A percentile compares a stretch with the other conserved stretches of the same genome.
These are phyloP conservation scores for Phoxinus dragarum DNA, from an alignment of 2,797 vertebrate species.

Conservation along the genomic window DNA sequence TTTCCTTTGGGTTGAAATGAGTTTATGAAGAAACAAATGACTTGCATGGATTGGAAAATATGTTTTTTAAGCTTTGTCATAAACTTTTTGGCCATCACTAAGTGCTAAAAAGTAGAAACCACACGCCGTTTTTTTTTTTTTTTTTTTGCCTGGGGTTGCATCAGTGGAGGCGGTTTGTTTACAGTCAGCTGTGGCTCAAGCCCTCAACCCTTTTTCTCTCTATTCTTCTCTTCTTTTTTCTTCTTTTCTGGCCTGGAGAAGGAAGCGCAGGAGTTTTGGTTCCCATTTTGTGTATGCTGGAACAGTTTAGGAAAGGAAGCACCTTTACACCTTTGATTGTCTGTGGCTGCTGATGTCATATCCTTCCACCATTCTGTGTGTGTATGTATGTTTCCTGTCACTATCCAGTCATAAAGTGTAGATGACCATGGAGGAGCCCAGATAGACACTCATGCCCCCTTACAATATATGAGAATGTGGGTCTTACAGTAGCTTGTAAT, in stretches of 20 bases:
- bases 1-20: not conserved
- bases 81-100: not conserved
- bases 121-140: conserved; percentile 16
- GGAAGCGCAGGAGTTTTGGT: conserved; percentile 90
- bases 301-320: conserved; percentile 95
- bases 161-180: conserved; percentile 68
- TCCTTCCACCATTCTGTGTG: conserved; percentile 83
- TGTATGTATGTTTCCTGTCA: conserved; percentile 88
- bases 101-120: conserved; percentile 20
- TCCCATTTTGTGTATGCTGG: conserved; percentile 86
- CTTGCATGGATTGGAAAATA: conserved; percentile 12
- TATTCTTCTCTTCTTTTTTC: conserved; percentile 63
- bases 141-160: conserved; percentile 61
- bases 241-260: conserved; percentile 80
- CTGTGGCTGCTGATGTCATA: conserved; percentile 89
- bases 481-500: conserved; percentile 33
- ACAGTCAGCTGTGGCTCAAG: conserved; percentile 71
- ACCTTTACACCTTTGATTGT: conserved; percentile 97
- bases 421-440: conserved; percentile 4
- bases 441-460: not conserved
- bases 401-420: conserved; percentile 78
- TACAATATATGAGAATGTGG: not conserved
- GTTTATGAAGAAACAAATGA: not conserved
- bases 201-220: conserved; percentile 57
- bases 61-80: conserved; percentile 24